Percentiles rank a stretch among this genome's conserved stretches.
Evolutionary conservation across 2,888 invertebrate genomes (phyloP).

Genomic region (Micoletzkya japonica): DNA sequence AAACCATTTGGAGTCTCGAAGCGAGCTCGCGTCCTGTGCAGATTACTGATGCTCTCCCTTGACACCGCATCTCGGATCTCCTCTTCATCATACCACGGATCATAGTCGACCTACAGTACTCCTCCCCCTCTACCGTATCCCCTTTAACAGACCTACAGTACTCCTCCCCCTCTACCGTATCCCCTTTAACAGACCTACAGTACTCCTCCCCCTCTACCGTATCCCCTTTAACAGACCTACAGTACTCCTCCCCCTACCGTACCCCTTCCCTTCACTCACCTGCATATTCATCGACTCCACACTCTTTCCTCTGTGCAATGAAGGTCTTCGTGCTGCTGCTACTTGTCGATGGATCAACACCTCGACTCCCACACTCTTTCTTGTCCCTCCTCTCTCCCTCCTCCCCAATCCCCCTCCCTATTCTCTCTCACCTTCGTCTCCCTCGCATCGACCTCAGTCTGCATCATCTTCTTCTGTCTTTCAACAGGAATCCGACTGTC

Average conservation of each 20-base stretch:
- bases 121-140: neutral
- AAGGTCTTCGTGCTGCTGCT: neutral
- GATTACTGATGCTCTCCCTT: constrained; percentile 23
- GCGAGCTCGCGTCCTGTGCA: constrained; percentile 17
- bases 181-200: neutral
- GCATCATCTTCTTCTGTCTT: constrained; percentile 44
- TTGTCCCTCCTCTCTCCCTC: constrained; percentile 46
- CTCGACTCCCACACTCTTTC: neutral
- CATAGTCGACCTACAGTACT: constrained; percentile 5
- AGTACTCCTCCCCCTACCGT: neutral
- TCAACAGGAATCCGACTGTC: constrained; percentile 52
- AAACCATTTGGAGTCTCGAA: constrained; percentile 17
- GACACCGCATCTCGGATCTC: constrained; percentile 19
- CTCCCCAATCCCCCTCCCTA: constrained; percentile 28
- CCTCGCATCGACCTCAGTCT: constrained; percentile 48
- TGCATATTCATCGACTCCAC: constrained; percentile 19
- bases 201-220: no score
- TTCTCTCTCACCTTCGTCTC: constrained; percentile 47
- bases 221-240: neutral
- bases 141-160: no score
- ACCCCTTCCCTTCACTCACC: neutral
- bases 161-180: no score
- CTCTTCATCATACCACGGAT: constrained; percentile 22
- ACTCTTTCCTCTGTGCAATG: constrained; percentile 21
- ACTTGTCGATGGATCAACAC: constrained; percentile 24